A percentile compares a stretch with the other conserved stretches of the same genome.
Evolutionary conservation across 2,113 vertebrate species (phyloP).

Genomic region (Chamaea fasciata): DNA sequence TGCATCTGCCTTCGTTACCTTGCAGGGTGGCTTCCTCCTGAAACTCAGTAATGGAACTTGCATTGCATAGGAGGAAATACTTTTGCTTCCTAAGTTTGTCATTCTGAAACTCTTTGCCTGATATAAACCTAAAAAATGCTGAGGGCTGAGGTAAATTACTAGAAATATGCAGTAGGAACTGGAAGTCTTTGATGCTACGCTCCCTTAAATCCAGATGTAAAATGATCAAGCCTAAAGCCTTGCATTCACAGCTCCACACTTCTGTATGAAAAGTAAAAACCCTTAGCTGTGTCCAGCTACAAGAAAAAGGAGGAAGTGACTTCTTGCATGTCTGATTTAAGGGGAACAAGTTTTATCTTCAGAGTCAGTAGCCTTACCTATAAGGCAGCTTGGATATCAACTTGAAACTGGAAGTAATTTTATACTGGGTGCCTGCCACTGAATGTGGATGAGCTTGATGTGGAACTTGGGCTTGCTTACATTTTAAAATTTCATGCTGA

Average conservation of each 20-base stretch:
- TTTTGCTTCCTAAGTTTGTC: background rate
- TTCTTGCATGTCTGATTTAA: background rate
- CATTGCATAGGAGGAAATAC: background rate
- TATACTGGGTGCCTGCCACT: background rate
- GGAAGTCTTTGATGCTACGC: background rate
- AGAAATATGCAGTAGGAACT: background rate
- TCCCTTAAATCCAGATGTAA: background rate
- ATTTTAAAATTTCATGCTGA: background rate
- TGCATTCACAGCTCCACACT: background rate
- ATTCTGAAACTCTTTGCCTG: background rate
- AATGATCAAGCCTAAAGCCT: background rate
- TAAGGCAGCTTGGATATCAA: background rate
- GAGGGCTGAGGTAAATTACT: background rate
- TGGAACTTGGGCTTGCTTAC: background rate
- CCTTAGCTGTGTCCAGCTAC: background rate
- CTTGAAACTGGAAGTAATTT: background rate
- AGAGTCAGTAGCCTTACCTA: background rate
- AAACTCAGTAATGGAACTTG: background rate
- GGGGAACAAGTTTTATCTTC: background rate
- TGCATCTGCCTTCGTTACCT: background rate
- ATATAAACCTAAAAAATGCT: background rate
- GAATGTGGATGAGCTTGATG: background rate
- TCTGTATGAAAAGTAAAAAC: background rate
- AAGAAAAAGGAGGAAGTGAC: background rate
- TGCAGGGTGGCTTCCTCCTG: background rate